Conservation (phyloP, 2,797 vertebrate species). For the Catamblyrhynchus diadema region DNA sequence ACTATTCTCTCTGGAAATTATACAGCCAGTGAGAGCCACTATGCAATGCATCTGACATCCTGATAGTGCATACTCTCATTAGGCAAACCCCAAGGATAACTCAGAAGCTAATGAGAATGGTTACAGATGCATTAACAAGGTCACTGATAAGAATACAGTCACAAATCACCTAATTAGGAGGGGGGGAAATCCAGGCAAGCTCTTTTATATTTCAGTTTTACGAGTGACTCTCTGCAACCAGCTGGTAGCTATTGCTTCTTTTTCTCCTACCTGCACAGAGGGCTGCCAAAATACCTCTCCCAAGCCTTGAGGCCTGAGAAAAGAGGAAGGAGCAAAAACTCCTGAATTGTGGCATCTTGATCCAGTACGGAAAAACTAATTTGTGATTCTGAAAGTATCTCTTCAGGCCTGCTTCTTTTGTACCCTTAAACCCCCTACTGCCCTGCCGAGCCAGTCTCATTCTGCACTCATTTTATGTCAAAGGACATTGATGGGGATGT, state of each 20-base stretch:
- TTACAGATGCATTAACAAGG: slow-evolving; percentile 51
- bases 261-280: not conserved
- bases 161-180: slow-evolving; percentile 53
- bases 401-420: not conserved
- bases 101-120: slow-evolving; percentile 42
- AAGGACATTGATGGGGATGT: fast-evolving
- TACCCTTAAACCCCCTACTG: not conserved
- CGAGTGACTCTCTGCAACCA: not conserved
- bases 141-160: slow-evolving; percentile 46
- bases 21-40: not conserved
- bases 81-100: slow-evolving; percentile 51
- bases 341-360: not conserved
- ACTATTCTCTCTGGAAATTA: not conserved
- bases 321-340: not conserved
- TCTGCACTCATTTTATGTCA: not conserved
- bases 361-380: fast-evolving
- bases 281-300: not conserved
- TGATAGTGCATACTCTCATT: not conserved
- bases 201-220: not conserved
- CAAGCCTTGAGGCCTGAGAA: not conserved
- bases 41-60: not conserved
- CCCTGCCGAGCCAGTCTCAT: not conserved
- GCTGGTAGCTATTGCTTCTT: not conserved
- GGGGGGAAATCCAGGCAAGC: not conserved
- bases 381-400: not conserved